Evolutionary conservation across 2,888 invertebrate species (phyloP).

Genomic region (Conops quadrifasciatus): DNA sequence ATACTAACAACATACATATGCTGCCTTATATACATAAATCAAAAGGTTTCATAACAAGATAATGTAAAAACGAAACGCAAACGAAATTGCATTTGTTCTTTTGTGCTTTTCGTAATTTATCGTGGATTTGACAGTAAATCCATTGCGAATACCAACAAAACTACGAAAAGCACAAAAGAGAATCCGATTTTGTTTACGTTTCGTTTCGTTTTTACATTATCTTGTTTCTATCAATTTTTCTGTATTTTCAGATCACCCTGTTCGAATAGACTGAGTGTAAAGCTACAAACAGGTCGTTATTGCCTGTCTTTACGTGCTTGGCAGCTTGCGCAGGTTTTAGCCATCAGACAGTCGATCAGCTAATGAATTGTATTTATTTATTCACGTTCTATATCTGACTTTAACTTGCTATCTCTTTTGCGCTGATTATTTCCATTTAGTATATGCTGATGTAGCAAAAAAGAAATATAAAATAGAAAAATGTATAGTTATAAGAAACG

Average conservation of each 20-base stretch:
- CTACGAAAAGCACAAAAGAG: too few relatives aligned
- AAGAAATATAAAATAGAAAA: slow-evolving; percentile 19
- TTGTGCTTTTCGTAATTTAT: too few relatives aligned
- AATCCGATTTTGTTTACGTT: neutral
- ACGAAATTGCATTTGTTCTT: too few relatives aligned
- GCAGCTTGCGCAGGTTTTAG: neutral
- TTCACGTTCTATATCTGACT: neutral
- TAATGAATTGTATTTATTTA: neutral
- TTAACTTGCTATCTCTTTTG: slow-evolving; percentile 4
- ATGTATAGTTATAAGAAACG: slow-evolving; percentile 5
- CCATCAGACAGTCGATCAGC: too few relatives aligned
- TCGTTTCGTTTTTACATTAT: neutral
- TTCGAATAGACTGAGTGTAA: neutral
- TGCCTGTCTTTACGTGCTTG: neutral
- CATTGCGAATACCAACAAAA: too few relatives aligned
- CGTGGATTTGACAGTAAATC: too few relatives aligned
- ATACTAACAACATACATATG: too few relatives aligned
- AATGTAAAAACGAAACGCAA: too few relatives aligned
- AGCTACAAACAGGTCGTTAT: neutral
- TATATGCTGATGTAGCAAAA: slow-evolving; percentile 23
- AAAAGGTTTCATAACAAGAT: too few relatives aligned
- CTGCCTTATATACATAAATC: too few relatives aligned
- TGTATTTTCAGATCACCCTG: neutral
- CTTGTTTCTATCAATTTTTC: too few relatives aligned
- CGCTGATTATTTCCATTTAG: slow-evolving; percentile 1